Evolutionary conservation across 2,113 vertebrate species (phyloP).

Genomic region (Canis aureus): DNA sequence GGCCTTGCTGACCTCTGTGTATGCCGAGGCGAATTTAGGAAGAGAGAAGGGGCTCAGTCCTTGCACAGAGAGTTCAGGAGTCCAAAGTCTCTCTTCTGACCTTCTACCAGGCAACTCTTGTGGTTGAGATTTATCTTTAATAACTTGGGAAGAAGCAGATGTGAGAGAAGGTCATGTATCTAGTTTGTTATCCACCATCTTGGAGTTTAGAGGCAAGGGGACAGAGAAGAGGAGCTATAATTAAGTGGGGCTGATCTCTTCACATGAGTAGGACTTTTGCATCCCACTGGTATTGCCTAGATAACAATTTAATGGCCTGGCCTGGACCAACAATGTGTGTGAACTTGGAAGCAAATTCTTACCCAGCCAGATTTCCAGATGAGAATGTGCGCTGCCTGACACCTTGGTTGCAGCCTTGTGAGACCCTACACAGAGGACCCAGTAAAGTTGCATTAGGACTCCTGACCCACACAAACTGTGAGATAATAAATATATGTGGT

Average conservation of each 20-base stretch:
- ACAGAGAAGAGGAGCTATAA: not conserved
- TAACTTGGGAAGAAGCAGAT: not conserved
- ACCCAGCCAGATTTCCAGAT: not conserved
- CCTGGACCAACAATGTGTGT: not conserved
- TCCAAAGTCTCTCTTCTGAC: not conserved
- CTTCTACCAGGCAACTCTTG: not conserved
- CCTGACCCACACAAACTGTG: not conserved
- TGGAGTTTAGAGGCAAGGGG: not conserved
- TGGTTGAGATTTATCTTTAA: not conserved
- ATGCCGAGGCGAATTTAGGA: not conserved
- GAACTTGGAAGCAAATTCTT: constrained; percentile 6
- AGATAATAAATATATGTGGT: not conserved
- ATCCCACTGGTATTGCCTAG: not conserved
- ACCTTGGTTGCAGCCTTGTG: not conserved
- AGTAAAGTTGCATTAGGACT: not conserved
- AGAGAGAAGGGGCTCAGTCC: not conserved
- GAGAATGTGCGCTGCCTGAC: not conserved
- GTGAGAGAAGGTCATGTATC: not conserved
- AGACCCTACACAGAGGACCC: not conserved
- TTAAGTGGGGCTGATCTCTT: not conserved
- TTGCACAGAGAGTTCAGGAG: not conserved
- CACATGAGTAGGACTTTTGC: not conserved
- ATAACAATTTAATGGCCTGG: not conserved
- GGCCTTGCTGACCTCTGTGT: not conserved
- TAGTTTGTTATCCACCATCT: not conserved